Conservation (phyloP, 2,113 vertebrate species). For the Macrotus californicus region DNA sequence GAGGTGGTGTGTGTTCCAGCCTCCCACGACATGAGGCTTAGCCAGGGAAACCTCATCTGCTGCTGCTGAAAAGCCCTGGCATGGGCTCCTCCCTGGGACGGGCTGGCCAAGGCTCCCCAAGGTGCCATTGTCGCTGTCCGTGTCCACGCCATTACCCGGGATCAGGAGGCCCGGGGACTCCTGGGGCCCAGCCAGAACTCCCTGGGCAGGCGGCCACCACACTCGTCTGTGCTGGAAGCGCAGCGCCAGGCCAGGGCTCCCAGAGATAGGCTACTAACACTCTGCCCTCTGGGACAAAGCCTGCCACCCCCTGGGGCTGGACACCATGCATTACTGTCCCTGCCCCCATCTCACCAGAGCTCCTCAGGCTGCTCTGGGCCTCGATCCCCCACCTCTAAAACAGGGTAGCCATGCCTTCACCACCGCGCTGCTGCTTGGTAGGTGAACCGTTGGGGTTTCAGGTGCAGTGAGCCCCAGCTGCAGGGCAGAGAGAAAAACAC, state of each 20-base stretch:
- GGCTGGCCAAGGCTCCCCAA: constrained; percentile 58
- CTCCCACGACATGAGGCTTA: constrained; percentile 54
- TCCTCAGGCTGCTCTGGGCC: background rate
- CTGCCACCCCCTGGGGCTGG: background rate
- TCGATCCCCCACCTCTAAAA: background rate
- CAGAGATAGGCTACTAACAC: background rate
- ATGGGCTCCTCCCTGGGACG: constrained; percentile 51
- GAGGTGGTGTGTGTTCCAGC: rapidly evolving
- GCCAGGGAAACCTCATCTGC: constrained; percentile 64
- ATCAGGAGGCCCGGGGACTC: constrained; percentile 51
- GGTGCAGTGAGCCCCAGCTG: background rate
- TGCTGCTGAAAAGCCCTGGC: constrained; percentile 56
- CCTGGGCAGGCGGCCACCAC: rapidly evolving
- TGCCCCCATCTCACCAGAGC: background rate
- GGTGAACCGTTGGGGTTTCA: background rate
- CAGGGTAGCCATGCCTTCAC: background rate
- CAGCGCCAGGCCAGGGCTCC: background rate
- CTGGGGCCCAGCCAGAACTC: background rate
- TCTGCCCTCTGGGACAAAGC: background rate
- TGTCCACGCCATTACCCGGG: constrained; percentile 68
- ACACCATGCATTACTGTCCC: background rate
- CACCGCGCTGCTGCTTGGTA: too few species aligned
- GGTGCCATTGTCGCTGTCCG: constrained; percentile 48
- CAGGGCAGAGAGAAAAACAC: background rate
- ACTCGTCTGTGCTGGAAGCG: background rate